Base-by-base conservation (phyloP, 2,113 vertebrate species). In the Otus sunia region DNA sequence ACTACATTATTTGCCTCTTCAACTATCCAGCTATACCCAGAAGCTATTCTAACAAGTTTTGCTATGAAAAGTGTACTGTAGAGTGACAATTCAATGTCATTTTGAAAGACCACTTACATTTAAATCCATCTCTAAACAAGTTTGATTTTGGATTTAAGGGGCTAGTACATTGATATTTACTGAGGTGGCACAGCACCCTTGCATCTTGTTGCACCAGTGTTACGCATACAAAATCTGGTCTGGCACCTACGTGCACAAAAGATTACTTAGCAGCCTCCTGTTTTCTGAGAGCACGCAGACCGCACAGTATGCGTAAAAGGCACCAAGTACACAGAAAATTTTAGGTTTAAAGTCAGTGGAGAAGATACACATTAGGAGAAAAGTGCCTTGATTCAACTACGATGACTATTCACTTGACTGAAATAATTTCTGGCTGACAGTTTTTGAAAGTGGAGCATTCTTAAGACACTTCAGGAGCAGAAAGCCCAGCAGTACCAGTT, bases 401-500 rank as follows among this genome's bases (percentile, higher is more conserved):
- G 41, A 34, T 13, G 76, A 82, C 73, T 55, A 26, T 8, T 83
- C 16, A 41, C 56, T 91, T 34, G 9, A 59, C 69, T 68, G 56
- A 68, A 89, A 4, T 50, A 10, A 85, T 73, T 94, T 53, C 92
- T 82, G 79, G 49, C 69, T 71, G 63, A 18, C 52, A 37, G 47
- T 14, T 91, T 67, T 15, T 80, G 3, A 37, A 63, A 96, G 60
- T 6, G 36, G 25, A 80, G 52, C 55, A 26, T 82, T 88, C 88
- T 89, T 23, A 32, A 32, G 21, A 30, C 50, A 21, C 39, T 30
- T 7, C 74, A 95, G 96, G 64, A 68, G 41, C 80, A 79, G 72
- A 60, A 74, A 94, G 75, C 76, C 93, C 91, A 96, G 96, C 95
- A 90, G 94, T 95, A 94, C 96, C 95, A 98, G 97, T 94, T 95